Percentiles rank a stretch among this genome's conserved stretches.
These are phyloP conservation scores for Biston stratarius DNA, from an alignment of 2,888 invertebrate species.

Conservation along the genomic window DNA sequence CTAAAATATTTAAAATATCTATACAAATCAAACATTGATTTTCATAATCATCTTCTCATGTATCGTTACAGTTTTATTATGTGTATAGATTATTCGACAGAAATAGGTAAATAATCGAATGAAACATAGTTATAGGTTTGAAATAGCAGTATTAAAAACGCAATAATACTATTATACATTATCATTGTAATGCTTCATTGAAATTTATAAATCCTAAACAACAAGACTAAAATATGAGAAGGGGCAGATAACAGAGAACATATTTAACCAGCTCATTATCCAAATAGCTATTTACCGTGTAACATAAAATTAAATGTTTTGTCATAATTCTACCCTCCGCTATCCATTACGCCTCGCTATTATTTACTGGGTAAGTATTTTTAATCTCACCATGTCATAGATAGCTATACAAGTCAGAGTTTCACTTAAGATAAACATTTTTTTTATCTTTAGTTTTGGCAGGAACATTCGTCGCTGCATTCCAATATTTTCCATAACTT, in stretches of 20 bases:
- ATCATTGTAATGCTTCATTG: background rate
- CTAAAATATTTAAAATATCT: too few species aligned
- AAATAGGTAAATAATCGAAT: too few species aligned
- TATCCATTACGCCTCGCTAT: conserved; percentile 9
- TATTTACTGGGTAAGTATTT: conserved; percentile 11
- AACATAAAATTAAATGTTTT: conserved; percentile 28
- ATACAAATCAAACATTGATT: too few species aligned
- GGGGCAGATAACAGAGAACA: background rate
- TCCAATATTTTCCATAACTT: too few species aligned
- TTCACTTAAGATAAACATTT: background rate
- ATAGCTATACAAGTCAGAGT: background rate
- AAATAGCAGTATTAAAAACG: too few species aligned
- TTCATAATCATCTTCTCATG: too few species aligned
- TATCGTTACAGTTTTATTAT: too few species aligned
- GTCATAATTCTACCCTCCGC: conserved; percentile 14
- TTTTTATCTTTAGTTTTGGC: background rate
- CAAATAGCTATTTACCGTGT: conserved; percentile 12
- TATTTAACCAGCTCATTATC: conserved; percentile 4
- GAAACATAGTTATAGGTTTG: too few species aligned
- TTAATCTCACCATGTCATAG: conserved; percentile 10
- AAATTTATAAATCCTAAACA: background rate
- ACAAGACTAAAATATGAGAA: conserved; percentile 1
- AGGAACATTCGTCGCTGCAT: too few species aligned
- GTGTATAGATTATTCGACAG: too few species aligned
- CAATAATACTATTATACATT: too few species aligned